A percentile compares a stretch with the other conserved stretches of the same genome.
Conservation (phyloP, 1,140 invertebrate species). For the Choristoneura fumiferana region DNA sequence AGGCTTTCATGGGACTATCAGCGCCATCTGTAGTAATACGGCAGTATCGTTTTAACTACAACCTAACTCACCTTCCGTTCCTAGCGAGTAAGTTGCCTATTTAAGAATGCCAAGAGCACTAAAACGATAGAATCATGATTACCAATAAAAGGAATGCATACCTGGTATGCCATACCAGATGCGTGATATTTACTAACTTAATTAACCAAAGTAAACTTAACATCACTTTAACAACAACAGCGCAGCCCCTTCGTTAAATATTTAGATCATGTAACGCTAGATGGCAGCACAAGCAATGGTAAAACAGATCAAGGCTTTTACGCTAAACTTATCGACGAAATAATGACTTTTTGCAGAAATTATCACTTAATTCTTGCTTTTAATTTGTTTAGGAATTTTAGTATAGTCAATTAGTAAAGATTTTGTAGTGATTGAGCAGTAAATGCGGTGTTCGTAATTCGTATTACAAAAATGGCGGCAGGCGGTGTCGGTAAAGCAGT, state of each 20-base stretch:
- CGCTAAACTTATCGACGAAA: constrained; percentile 20
- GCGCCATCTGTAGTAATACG: background rate
- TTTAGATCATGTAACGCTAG: constrained; percentile 24
- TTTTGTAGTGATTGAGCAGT: constrained; percentile 5
- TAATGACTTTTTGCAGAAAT: background rate
- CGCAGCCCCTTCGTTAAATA: constrained; percentile 8
- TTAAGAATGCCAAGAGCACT: no score
- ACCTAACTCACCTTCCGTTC: background rate
- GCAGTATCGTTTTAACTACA: background rate
- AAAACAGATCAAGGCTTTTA: constrained; percentile 55
- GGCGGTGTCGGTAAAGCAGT: constrained; percentile 59
- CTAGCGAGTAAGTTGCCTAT: no score
- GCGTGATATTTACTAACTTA: background rate
- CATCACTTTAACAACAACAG: constrained; percentile 20
- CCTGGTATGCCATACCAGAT: no score
- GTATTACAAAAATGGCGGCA: constrained; percentile 51
- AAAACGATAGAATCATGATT: no score
- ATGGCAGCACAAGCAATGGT: constrained; percentile 41
- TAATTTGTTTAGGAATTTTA: background rate
- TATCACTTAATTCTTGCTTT: background rate
- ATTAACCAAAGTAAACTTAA: background rate
- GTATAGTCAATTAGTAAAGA: background rate
- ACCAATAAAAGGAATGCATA: no score
- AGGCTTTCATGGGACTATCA: background rate
- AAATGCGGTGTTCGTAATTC: constrained; percentile 27